Conservation (phyloP, 2,888 invertebrate species). For the Pinctada fucata region DNA sequence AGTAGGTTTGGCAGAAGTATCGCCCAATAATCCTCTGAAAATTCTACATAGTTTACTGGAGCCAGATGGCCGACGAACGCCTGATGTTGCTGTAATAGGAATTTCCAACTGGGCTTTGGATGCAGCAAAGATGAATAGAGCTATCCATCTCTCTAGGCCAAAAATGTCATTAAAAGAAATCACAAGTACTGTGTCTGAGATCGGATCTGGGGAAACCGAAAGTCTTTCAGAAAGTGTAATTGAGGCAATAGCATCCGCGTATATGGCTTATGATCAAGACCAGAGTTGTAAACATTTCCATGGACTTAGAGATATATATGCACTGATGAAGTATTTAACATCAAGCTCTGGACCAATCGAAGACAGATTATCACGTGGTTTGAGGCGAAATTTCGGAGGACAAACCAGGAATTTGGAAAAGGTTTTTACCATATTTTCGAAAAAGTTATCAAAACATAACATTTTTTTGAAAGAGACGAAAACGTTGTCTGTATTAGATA, state of each 20-base stretch:
- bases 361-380: constrained; percentile 46
- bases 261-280: constrained; percentile 26
- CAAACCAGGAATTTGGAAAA: constrained; percentile 40
- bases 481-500: constrained; percentile 32
- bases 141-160: constrained; percentile 61
- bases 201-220: constrained; percentile 18
- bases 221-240: constrained; percentile 12
- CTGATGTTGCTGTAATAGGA: constrained; percentile 64
- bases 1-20: constrained; percentile 65
- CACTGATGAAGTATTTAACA: constrained; percentile 38
- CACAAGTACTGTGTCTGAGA: background rate
- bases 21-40: constrained; percentile 64
- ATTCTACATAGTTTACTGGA: constrained; percentile 63
- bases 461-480: background rate
- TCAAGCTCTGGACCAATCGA: background rate
- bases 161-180: constrained; percentile 60
- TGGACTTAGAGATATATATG: constrained; percentile 56
- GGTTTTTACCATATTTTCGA: background rate
- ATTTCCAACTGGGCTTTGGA: constrained; percentile 66
- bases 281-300: constrained; percentile 52
- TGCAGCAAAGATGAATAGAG: constrained; percentile 70
- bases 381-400: constrained; percentile 61
- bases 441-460: constrained; percentile 7
- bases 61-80: constrained; percentile 48
- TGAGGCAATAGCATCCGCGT: constrained; percentile 29